Conservation (phyloP, 2,113 vertebrate genomes). For the Pelvicachromis taeniatus region DNA sequence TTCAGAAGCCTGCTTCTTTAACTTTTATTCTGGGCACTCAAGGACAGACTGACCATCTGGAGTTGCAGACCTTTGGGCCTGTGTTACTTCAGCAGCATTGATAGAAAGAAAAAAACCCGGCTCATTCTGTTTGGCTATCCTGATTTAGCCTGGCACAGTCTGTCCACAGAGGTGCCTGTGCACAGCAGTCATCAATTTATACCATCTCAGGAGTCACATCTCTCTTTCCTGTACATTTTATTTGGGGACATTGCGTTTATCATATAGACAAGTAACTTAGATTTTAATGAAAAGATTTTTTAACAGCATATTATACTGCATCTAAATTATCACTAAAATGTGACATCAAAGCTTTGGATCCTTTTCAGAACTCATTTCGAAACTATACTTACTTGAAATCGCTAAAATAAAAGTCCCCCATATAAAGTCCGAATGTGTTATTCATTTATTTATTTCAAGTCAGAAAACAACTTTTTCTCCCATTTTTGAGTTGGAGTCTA, state of each 20-base stretch:
- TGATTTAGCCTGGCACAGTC: constrained; percentile 21
- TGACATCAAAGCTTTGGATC: not conserved
- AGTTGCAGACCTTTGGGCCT: constrained; percentile 21
- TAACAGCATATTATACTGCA: not conserved
- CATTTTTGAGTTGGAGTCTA: not conserved
- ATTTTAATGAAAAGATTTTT: not conserved
- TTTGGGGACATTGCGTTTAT: not conserved
- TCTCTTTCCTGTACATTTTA: not conserved
- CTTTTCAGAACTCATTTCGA: not conserved
- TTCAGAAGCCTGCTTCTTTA: constrained; percentile 1
- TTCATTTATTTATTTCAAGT: not conserved
- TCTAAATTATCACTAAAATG: not conserved
- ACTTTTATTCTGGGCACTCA: constrained; percentile 14
- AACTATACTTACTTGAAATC: not conserved
- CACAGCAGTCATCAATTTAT: constrained; percentile 19
- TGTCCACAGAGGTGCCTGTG: not conserved
- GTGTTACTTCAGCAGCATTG: not conserved
- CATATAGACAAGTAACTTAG: not conserved
- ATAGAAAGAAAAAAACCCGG: not conserved
- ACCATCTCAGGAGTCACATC: constrained; percentile 4
- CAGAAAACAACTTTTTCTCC: not conserved
- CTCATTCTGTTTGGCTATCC: constrained; percentile 13
- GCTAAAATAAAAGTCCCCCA: not conserved
- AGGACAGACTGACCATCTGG: constrained; percentile 48
- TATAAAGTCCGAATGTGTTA: not conserved